phyloP scores from a whole-genome alignment of 2,113 vertebrate genomes.

The Ammospiza caudacuta region DNA sequence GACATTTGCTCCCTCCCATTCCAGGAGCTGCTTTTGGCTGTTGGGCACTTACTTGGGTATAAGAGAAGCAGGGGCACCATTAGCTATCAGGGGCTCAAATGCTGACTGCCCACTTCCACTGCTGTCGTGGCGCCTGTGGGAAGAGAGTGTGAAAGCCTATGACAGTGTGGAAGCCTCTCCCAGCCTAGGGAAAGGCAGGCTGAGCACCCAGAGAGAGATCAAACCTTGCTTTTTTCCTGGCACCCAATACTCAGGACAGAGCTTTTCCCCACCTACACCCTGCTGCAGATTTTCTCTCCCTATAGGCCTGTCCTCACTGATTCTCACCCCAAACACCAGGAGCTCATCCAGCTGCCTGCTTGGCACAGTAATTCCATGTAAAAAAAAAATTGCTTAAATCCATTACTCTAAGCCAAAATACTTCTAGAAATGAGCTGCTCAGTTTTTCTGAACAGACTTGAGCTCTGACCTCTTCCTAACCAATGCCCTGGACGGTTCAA shows the following conservation, averaged over 20 bases:
- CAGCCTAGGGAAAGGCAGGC: neutral
- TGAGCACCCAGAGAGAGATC: neutral
- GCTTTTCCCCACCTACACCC: neutral
- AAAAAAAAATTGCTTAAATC: neutral
- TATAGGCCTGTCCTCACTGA: neutral
- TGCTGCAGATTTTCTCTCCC: neutral
- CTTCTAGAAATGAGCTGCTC: neutral
- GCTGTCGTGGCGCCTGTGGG: conserved; percentile 86
- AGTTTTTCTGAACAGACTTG: neutral
- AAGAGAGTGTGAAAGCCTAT: neutral
- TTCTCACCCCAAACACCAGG: neutral
- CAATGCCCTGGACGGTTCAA: neutral
- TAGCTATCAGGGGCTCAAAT: conserved; percentile 86
- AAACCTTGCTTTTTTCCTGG: neutral
- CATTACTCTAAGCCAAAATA: neutral
- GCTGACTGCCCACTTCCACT: conserved; percentile 87
- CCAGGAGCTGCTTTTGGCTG: neutral
- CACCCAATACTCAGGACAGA: neutral
- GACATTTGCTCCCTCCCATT: neutral
- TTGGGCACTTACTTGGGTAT: conserved; percentile 87
- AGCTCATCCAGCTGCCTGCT: neutral
- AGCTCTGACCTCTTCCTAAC: neutral
- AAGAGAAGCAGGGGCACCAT: conserved; percentile 83
- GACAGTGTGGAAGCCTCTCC: neutral
- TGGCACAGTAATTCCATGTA: neutral